A percentile compares a stretch with the other conserved stretches of the same genome.
Evolutionary conservation across 2,113 vertebrate species (phyloP).

Genomic region (Scartelaos histophorus): DNA sequence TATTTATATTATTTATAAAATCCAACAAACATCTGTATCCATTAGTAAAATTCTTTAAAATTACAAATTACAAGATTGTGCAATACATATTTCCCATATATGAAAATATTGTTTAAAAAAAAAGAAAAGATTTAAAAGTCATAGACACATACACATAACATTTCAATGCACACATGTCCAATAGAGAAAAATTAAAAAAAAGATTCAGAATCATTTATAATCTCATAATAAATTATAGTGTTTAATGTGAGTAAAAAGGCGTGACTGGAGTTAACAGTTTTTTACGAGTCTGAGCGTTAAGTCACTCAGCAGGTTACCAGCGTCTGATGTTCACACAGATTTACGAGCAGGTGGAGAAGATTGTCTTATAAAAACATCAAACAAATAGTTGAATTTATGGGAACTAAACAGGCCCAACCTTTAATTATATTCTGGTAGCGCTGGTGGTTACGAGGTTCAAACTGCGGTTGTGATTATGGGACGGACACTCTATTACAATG

Average conservation of each 20-base stretch:
- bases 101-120: too few relatives aligned
- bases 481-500: too few relatives aligned
- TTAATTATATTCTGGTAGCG: not conserved
- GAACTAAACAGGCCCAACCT: not conserved
- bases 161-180: too few relatives aligned
- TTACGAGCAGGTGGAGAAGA: constrained; percentile 29
- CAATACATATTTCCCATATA: too few relatives aligned
- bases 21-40: too few relatives aligned
- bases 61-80: too few relatives aligned
- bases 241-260: not conserved
- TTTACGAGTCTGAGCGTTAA: constrained; percentile 11
- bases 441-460: not conserved
- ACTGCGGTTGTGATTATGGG: not conserved
- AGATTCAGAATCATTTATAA: not conserved
- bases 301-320: constrained; percentile 23
- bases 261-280: not conserved
- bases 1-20: too few relatives aligned
- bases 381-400: not conserved
- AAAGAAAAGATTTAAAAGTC: too few relatives aligned
- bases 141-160: too few relatives aligned
- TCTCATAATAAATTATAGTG: not conserved
- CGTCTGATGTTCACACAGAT: constrained; percentile 17
- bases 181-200: too few relatives aligned
- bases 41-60: too few relatives aligned
- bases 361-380: constrained; percentile 12